These are phyloP conservation scores for Iguana delicatissima DNA, from an alignment of 2,797 vertebrate species.

Conservation along the genomic window DNA sequence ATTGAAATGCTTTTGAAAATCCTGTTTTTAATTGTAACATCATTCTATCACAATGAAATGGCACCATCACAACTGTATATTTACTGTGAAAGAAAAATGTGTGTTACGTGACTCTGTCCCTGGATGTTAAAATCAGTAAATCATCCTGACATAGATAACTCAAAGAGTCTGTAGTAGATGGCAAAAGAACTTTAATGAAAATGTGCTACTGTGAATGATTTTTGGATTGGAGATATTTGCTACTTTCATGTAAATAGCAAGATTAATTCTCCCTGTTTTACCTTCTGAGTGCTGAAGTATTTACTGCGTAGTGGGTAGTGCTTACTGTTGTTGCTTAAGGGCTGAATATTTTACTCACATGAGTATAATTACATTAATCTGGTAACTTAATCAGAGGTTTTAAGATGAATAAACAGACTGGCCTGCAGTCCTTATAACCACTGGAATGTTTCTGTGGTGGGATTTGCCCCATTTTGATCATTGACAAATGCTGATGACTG, in stretches of 20 bases:
- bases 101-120: neutral
- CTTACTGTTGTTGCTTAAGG: neutral
- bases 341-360: neutral
- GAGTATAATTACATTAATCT: slow-evolving; percentile 1
- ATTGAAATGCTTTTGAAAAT: slow-evolving; percentile 39
- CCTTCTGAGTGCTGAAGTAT: neutral
- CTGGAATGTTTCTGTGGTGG: accelerated
- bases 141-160: slow-evolving; percentile 9
- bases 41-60: neutral
- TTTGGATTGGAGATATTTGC: neutral
- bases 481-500: slow-evolving; percentile 3
- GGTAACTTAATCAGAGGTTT: slow-evolving; percentile 14
- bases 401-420: neutral
- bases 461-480: neutral
- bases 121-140: neutral
- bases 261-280: neutral
- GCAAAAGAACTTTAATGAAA: neutral
- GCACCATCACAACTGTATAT: neutral
- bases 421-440: neutral
- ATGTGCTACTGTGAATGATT: neutral
- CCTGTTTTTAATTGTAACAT: slow-evolving; percentile 44
- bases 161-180: neutral
- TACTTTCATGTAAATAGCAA: neutral
- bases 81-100: neutral
- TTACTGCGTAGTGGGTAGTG: slow-evolving; percentile 3